Percentiles rank a stretch among this genome's conserved stretches.
phyloP scores from a whole-genome alignment of 2,888 invertebrate species.

The Mystacides longicornis region DNA sequence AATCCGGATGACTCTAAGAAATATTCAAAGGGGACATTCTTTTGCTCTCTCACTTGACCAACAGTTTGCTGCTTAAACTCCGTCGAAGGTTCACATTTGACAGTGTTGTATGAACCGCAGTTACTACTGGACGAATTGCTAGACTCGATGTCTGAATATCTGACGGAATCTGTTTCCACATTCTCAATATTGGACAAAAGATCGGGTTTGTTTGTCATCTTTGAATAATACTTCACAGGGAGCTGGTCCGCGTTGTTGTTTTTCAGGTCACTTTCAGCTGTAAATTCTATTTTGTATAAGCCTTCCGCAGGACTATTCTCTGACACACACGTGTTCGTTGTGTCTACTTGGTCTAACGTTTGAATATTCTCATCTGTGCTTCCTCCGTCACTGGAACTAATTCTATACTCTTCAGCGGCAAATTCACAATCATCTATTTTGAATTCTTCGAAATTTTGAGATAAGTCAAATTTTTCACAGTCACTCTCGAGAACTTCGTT shows the following conservation, averaged over 20 bases:
- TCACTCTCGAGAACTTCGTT: constrained; percentile 39
- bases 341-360: constrained; percentile 4
- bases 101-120: constrained; percentile 44
- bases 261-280: constrained; percentile 22
- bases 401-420: constrained; percentile 47
- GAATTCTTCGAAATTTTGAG: constrained; percentile 74
- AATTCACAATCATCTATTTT: constrained; percentile 62
- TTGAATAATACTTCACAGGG: constrained; percentile 36
- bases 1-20: constrained; percentile 73
- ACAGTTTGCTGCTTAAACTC: constrained; percentile 29
- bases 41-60: neutral
- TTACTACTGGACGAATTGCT: constrained; percentile 50
- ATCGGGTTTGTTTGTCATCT: constrained; percentile 48
- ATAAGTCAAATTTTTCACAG: constrained; percentile 58
- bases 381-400: constrained; percentile 46
- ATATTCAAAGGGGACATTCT: constrained; percentile 55
- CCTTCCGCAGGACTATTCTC: constrained; percentile 14
- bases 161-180: constrained; percentile 52
- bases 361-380: constrained; percentile 36
- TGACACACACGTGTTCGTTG: constrained; percentile 25
- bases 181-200: constrained; percentile 50
- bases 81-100: constrained; percentile 43
- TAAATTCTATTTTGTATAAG: constrained; percentile 24
- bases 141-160: constrained; percentile 63
- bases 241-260: neutral